phyloP scores from a whole-genome alignment of 2,797 vertebrate species.

The Catostomus latipinnis region DNA sequence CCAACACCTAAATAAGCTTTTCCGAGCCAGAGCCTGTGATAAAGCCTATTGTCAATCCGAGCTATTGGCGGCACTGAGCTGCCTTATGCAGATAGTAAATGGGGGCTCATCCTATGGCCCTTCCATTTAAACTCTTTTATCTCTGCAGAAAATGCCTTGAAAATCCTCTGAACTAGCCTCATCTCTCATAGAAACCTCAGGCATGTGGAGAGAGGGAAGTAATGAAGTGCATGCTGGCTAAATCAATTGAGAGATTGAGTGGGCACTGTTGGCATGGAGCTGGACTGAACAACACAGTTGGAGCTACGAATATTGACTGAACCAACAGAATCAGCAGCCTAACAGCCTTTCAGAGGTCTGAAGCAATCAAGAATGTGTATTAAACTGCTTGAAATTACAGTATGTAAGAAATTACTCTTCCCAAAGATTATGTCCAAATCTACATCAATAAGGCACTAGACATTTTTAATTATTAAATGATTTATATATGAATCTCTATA shows the following conservation, averaged over 20 bases:
- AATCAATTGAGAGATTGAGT: conserved; percentile 42
- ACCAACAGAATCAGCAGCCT: conserved; percentile 18
- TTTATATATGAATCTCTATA: too few species aligned
- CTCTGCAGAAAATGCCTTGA: conserved; percentile 40
- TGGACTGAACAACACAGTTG: conserved; percentile 37
- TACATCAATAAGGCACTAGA: neutral
- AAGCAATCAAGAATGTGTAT: neutral
- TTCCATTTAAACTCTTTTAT: conserved; percentile 61
- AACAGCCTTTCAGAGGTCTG: conserved; percentile 16
- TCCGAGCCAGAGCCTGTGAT: conserved; percentile 43
- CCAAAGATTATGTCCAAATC: neutral
- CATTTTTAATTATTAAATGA: neutral
- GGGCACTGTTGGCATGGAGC: conserved; percentile 39
- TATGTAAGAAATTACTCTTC: neutral
- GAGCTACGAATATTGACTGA: conserved; percentile 32
- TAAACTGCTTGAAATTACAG: neutral
- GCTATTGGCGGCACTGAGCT: conserved; percentile 40
- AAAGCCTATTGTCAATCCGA: conserved; percentile 49
- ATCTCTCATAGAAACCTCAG: conserved; percentile 20
- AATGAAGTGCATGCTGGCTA: conserved; percentile 32
- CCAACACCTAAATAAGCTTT: conserved; percentile 50
- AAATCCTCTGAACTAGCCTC: conserved; percentile 34
- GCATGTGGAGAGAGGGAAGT: conserved; percentile 7
- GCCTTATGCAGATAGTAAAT: conserved; percentile 54
- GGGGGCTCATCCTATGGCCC: conserved; percentile 47